Percentiles rank a stretch among this genome's conserved stretches.
Conservation (phyloP, 2,888 invertebrate species). For the Dione vanillae region DNA sequence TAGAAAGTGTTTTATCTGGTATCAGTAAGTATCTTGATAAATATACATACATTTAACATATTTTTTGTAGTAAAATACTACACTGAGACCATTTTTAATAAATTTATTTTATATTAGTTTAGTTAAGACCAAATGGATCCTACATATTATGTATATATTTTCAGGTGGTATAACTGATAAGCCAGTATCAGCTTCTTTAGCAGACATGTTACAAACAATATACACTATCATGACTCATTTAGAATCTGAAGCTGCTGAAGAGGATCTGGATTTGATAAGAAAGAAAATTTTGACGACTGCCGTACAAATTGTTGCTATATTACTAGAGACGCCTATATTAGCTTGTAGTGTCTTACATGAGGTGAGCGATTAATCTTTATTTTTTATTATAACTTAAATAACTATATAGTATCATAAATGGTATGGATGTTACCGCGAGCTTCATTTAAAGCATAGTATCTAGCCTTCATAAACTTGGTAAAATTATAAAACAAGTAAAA, state of each 20-base stretch:
- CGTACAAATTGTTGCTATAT: slow-evolving; percentile 54
- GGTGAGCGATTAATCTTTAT: slow-evolving; percentile 51
- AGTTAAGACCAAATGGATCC: too few species aligned
- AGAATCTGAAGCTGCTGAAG: slow-evolving; percentile 57
- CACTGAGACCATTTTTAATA: background rate
- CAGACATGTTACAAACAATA: slow-evolving; percentile 61
- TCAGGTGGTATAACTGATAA: slow-evolving; percentile 57
- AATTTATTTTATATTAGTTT: background rate
- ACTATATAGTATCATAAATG: too few species aligned
- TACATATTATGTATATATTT: slow-evolving; percentile 13
- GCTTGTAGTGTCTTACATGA: slow-evolving; percentile 55
- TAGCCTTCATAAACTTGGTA: too few species aligned
- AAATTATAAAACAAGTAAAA: too few species aligned
- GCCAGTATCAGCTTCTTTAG: slow-evolving; percentile 56
- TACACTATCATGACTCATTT: slow-evolving; percentile 56
- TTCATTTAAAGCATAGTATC: too few species aligned
- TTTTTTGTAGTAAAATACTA: too few species aligned
- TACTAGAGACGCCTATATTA: slow-evolving; percentile 60
- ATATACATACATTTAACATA: background rate
- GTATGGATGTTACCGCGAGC: too few species aligned
- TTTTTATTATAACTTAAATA: too few species aligned
- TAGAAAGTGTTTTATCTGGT: slow-evolving; percentile 58
- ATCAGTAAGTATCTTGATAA: slow-evolving; percentile 59
- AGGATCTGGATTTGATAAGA: slow-evolving; percentile 58
- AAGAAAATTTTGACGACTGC: slow-evolving; percentile 58